Conservation (phyloP, 2,113 vertebrate species). For the Chamaea fasciata region DNA sequence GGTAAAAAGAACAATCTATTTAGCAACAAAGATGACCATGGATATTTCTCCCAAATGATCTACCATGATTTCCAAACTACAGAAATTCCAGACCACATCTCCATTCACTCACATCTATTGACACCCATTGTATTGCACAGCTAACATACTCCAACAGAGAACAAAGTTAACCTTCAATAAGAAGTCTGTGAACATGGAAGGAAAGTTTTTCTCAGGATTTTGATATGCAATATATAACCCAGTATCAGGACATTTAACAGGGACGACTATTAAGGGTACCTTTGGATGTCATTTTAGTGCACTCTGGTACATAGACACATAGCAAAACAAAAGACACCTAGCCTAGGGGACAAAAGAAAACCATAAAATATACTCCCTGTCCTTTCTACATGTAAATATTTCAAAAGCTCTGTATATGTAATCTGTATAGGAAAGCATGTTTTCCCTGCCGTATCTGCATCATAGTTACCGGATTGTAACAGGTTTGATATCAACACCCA, state of each 20-base stretch:
- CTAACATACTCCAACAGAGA: background rate
- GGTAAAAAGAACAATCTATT: background rate
- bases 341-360: background rate
- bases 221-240: background rate
- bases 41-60: background rate
- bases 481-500: background rate
- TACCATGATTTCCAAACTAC: background rate
- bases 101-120: background rate
- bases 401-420: background rate
- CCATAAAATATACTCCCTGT: background rate
- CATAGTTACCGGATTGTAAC: rapidly evolving
- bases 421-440: background rate
- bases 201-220: background rate
- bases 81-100: background rate
- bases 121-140: background rate
- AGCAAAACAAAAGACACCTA: background rate
- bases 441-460: background rate
- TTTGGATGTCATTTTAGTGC: background rate
- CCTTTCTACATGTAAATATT: background rate
- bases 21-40: background rate
- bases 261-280: rapidly evolving
- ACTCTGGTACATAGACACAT: rapidly evolving
- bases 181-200: background rate
- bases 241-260: background rate
- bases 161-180: background rate